These are phyloP conservation scores for Pygoscelis adeliae DNA, from an alignment of 2,113 vertebrate species.

Conservation along the genomic window DNA sequence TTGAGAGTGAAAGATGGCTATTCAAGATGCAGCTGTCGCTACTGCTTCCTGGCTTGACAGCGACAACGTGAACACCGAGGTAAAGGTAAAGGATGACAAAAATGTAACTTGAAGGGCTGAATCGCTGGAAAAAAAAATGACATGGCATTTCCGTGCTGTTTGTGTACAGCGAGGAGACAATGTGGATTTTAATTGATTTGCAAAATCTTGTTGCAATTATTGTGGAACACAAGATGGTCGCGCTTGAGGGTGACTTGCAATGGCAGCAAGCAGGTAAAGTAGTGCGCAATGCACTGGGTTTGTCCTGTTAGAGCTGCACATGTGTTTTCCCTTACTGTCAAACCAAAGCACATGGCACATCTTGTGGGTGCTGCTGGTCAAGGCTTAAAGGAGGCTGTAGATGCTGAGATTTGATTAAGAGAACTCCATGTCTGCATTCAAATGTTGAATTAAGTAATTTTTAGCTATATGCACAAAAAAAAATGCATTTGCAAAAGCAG, in stretches of 20 bases:
- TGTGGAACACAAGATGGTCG: neutral
- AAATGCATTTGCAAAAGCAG: neutral
- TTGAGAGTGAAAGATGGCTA: conserved; percentile 44
- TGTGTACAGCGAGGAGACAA: neutral
- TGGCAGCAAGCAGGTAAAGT: neutral
- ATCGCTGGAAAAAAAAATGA: neutral
- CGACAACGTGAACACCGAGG: neutral
- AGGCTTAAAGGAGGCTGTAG: neutral
- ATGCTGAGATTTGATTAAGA: neutral
- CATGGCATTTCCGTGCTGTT: neutral
- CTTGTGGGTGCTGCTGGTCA: neutral
- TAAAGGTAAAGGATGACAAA: conserved; percentile 20
- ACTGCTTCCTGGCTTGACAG: neutral
- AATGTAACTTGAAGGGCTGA: conserved; percentile 11
- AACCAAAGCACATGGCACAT: neutral
- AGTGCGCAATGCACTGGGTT: neutral
- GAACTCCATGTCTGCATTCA: neutral
- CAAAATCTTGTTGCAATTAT: conserved; percentile 2
- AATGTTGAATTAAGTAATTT: neutral
- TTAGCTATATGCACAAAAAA: neutral
- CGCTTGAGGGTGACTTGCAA: neutral
- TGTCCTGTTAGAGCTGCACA: neutral
- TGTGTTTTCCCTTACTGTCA: neutral
- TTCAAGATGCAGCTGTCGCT: conserved; percentile 11
- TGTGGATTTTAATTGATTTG: conserved; percentile 40